Evolutionary conservation across 2,113 vertebrate species (phyloP).

Genomic region (Malaclemys terrapin): DNA sequence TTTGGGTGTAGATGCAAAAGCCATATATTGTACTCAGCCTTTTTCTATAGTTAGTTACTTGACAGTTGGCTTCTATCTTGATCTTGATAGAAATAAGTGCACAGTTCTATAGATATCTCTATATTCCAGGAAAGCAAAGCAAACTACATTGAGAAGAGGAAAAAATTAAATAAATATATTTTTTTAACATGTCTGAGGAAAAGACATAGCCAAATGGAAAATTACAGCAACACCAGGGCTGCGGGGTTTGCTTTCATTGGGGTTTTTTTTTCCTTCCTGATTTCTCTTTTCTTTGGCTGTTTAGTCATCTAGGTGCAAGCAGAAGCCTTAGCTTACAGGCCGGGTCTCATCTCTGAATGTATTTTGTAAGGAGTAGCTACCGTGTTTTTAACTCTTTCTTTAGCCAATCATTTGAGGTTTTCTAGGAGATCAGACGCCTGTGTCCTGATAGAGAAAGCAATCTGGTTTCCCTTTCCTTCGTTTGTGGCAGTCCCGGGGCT

Average conservation of each 20-base stretch:
- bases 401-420: not conserved
- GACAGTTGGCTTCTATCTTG: constrained; percentile 34
- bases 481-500: not conserved
- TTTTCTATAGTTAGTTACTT: constrained; percentile 43
- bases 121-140: constrained; percentile 4
- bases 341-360: constrained; percentile 47
- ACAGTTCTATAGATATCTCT: rapidly evolving
- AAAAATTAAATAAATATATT: constrained; percentile 77
- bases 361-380: constrained; percentile 35
- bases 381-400: constrained; percentile 25
- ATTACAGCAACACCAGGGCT: not conserved
- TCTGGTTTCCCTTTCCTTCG: rapidly evolving
- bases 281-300: not conserved
- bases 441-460: not conserved
- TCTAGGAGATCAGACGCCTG: not conserved
- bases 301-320: not conserved
- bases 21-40: constrained; percentile 73
- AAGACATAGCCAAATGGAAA: not conserved
- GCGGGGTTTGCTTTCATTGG: not conserved
- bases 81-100: not conserved
- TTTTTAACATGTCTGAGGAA: constrained; percentile 67
- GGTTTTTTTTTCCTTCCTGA: not conserved
- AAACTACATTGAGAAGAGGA: constrained; percentile 5
- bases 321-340: not conserved
- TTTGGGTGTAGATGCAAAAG: constrained; percentile 69